Conservation (phyloP, 2,113 vertebrate genomes). For the Charina bottae region DNA sequence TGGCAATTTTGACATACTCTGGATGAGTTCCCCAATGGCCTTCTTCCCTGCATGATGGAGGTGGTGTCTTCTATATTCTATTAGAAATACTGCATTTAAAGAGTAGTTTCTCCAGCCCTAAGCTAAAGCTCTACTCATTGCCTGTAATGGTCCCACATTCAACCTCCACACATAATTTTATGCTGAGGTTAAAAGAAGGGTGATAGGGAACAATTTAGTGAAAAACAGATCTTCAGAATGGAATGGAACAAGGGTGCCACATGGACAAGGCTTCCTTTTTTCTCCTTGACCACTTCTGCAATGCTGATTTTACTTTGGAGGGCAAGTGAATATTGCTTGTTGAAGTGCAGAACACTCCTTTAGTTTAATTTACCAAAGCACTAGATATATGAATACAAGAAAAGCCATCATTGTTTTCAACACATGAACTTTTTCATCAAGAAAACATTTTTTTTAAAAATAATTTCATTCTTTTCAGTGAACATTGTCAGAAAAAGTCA, state of each 20-base stretch:
- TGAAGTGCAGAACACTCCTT: background rate
- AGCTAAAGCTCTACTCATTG: no score
- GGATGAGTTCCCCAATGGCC: no score
- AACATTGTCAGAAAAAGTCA: background rate
- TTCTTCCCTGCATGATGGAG: no score
- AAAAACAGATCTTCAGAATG: no score
- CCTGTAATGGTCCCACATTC: no score
- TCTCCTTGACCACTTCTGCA: background rate
- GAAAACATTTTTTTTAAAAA: background rate
- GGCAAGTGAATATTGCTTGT: background rate
- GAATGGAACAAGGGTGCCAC: no score
- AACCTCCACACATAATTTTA: no score
- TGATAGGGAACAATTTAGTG: no score
- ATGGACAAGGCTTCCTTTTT: background rate
- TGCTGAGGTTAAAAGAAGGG: no score
- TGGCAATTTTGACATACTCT: background rate
- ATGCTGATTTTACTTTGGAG: background rate
- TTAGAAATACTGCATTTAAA: background rate
- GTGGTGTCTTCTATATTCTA: no score
- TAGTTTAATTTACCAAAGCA: background rate
- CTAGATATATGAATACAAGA: background rate
- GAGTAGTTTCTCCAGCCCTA: background rate
- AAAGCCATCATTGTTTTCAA: background rate
- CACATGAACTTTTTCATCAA: background rate
- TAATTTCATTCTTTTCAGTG: background rate